phyloP scores from a whole-genome alignment of 2,888 invertebrate genomes.

The Lycocerus yunnanus region DNA sequence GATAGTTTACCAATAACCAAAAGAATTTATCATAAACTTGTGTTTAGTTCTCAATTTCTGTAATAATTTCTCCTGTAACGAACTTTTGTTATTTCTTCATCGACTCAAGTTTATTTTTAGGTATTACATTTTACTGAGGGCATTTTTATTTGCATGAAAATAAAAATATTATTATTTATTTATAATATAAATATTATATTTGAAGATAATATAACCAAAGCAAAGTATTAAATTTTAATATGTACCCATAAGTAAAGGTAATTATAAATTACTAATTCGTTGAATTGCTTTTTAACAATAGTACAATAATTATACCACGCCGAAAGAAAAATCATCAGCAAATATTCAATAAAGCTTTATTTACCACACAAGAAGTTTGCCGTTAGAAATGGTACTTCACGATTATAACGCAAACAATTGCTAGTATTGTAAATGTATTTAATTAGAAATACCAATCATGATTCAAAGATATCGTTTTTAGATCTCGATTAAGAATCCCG shows the following conservation, averaged over 20 bases:
- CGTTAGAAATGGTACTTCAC: conserved; percentile 34
- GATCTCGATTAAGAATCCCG: conserved; percentile 40
- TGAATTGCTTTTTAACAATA: neutral
- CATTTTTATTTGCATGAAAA: too few relatives aligned
- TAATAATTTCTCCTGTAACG: too few relatives aligned
- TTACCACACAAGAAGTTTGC: conserved; percentile 34
- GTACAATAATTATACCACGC: conserved; percentile 2
- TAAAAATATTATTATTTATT: too few relatives aligned
- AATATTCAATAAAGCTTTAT: conserved; percentile 13
- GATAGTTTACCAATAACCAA: neutral
- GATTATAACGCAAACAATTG: conserved; percentile 43
- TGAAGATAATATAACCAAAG: neutral
- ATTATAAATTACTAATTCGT: neutral
- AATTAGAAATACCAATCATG: conserved; percentile 50
- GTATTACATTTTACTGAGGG: too few relatives aligned
- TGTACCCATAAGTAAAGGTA: neutral
- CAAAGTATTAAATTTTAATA: too few relatives aligned
- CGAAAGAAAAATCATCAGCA: conserved; percentile 11
- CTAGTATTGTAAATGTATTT: conserved; percentile 43
- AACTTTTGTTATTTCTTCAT: too few relatives aligned
- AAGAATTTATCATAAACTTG: too few relatives aligned
- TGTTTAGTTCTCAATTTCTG: too few relatives aligned
- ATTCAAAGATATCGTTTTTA: conserved; percentile 42
- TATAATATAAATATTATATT: too few relatives aligned
- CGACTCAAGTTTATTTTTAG: too few relatives aligned